phyloP scores from a whole-genome alignment of 1,140 invertebrate species.

The Zaprionus gabonicus region DNA sequence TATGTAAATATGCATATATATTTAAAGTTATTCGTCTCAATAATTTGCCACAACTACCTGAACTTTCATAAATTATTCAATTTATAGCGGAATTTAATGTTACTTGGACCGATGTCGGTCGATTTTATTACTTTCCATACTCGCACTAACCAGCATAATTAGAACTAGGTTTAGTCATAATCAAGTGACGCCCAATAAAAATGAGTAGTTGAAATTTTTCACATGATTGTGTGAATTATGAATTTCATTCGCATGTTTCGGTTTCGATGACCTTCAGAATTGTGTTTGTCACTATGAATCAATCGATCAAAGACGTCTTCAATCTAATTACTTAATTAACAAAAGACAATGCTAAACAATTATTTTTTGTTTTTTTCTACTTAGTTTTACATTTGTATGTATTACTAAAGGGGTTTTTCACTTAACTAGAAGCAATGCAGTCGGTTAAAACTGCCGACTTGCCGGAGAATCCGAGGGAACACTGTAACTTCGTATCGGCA shows the following conservation, averaged over 20 bases:
- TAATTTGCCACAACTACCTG: no score
- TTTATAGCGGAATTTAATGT: no score
- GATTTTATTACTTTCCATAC: background rate
- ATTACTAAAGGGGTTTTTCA: conserved; percentile 7
- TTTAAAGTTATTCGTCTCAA: no score
- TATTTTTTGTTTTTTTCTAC: conserved; percentile 25
- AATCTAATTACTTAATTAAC: conserved; percentile 29
- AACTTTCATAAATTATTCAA: no score
- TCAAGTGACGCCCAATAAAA: background rate
- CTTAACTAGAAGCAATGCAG: conserved; percentile 57
- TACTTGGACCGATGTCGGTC: background rate
- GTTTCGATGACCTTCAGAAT: background rate
- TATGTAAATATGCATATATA: no score
- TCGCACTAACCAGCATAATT: background rate
- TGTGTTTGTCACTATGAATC: conserved; percentile 7
- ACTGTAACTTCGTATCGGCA: conserved; percentile 70
- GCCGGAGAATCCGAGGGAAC: conserved; percentile 81
- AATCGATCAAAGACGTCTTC: conserved; percentile 31
- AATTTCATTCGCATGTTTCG: background rate
- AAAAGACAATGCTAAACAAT: conserved; percentile 1
- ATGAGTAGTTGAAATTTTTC: background rate
- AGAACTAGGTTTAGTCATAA: background rate
- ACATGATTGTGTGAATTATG: conserved; percentile 8
- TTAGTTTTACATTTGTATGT: background rate
- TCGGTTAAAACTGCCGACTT: conserved; percentile 80